Conservation (phyloP, 2,797 vertebrate genomes). For the Falco concolor region DNA sequence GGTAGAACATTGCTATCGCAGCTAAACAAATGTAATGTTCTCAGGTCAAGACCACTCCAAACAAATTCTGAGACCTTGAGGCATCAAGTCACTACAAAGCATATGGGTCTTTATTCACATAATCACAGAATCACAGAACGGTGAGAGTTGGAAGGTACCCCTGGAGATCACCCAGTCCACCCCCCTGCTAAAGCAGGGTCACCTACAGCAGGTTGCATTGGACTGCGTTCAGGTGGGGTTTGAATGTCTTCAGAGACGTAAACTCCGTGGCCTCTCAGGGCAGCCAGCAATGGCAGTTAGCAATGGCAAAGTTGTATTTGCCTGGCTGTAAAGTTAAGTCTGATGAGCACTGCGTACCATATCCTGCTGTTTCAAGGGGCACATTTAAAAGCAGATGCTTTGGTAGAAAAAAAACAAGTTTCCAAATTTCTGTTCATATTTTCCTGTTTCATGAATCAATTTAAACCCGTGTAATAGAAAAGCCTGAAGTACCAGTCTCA, state of each 20-base stretch:
- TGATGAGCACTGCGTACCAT: background rate
- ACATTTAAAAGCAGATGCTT: background rate
- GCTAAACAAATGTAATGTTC: background rate
- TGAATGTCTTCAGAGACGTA: too few species aligned
- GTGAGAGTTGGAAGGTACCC: too few species aligned
- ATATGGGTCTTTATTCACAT: background rate
- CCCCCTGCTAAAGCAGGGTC: too few species aligned
- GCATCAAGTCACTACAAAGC: background rate
- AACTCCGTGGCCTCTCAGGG: too few species aligned
- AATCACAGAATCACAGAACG: too few species aligned
- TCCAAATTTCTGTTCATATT: background rate
- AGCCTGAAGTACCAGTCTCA: background rate
- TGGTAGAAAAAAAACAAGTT: background rate
- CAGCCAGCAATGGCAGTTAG: background rate
- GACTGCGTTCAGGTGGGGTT: too few species aligned
- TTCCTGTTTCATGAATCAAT: background rate
- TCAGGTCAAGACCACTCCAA: background rate
- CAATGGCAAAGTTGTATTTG: background rate
- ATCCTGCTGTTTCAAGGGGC: background rate
- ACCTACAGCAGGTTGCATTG: too few species aligned
- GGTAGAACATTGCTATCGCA: background rate
- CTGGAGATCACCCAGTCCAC: too few species aligned
- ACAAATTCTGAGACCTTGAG: background rate
- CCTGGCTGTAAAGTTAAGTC: background rate
- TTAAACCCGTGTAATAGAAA: background rate